Conservation (phyloP, 2,888 invertebrate species). For the Nomada fabriciana region DNA sequence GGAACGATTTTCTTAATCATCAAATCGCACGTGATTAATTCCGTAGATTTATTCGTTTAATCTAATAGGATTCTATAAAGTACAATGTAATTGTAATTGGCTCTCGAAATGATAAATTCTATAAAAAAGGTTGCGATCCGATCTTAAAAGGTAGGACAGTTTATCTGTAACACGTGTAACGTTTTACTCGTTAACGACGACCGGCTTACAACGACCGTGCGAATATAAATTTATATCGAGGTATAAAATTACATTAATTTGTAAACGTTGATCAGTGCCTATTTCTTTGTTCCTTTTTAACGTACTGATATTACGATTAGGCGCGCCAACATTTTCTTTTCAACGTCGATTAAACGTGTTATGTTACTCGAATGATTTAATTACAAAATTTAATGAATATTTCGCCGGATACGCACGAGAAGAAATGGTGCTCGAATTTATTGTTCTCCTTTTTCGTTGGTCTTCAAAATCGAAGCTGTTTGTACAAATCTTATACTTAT, state of each 20-base stretch:
- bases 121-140: slow-evolving; percentile 33
- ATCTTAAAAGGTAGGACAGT: slow-evolving; percentile 30
- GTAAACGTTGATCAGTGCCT: slow-evolving; percentile 26
- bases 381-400: slow-evolving; percentile 60
- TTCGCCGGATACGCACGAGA: slow-evolving; percentile 56
- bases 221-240: slow-evolving; percentile 49
- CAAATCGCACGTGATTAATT: slow-evolving; percentile 39
- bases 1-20: slow-evolving; percentile 33
- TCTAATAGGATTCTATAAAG: slow-evolving; percentile 45
- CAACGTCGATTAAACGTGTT: slow-evolving; percentile 48
- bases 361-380: slow-evolving; percentile 53
- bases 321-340: slow-evolving; percentile 55
- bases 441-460: neutral
- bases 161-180: slow-evolving; percentile 14
- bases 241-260: slow-evolving; percentile 47
- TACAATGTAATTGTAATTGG: slow-evolving; percentile 16
- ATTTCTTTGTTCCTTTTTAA: slow-evolving; percentile 4
- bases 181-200: slow-evolving; percentile 33
- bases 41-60: slow-evolving; percentile 19
- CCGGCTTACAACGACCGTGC: slow-evolving; percentile 25
- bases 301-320: slow-evolving; percentile 61
- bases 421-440: slow-evolving; percentile 26
- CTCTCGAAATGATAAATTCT: slow-evolving; percentile 25
- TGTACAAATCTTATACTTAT: slow-evolving; percentile 22
- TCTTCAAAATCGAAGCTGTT: slow-evolving; percentile 24